These are phyloP conservation scores for Calameuta pallipes DNA, from an alignment of 2,888 invertebrate species.

Conservation along the genomic window DNA sequence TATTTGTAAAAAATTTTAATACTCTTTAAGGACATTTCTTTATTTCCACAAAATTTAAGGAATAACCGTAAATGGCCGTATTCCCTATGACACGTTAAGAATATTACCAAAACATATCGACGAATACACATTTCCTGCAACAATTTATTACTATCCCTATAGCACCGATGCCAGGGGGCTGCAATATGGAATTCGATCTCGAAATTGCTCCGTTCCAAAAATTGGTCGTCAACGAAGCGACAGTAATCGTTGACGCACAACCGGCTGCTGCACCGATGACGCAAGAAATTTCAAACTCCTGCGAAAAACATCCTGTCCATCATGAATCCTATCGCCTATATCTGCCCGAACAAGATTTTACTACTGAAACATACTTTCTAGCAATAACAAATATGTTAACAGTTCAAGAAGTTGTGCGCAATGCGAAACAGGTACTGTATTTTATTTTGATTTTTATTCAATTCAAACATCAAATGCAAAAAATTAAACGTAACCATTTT, in stretches of 20 bases:
- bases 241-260: conserved; percentile 70
- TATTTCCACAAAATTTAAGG: conserved; percentile 25
- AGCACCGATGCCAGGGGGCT: conserved; percentile 85
- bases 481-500: neutral
- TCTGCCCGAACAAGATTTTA: conserved; percentile 71
- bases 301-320: conserved; percentile 60
- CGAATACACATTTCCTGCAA: neutral
- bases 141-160: conserved; percentile 47
- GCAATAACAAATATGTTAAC: conserved; percentile 74
- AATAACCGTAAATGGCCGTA: conserved; percentile 11
- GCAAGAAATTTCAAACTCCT: conserved; percentile 43
- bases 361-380: conserved; percentile 71
- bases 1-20: neutral
- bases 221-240: conserved; percentile 59
- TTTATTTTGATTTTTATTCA: neutral
- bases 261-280: conserved; percentile 64
- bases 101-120: neutral
- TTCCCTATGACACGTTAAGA: conserved; percentile 6
- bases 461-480: neutral
- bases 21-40: conserved; percentile 15
- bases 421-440: conserved; percentile 69
- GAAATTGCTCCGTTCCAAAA: conserved; percentile 73
- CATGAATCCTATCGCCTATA: conserved; percentile 75
- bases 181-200: conserved; percentile 76
- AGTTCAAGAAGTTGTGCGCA: conserved; percentile 67